Evolutionary conservation across 2,113 vertebrate genomes (phyloP), one percentile per base, ranked within the genome.

Genomic region (Cottus gobio): DNA sequence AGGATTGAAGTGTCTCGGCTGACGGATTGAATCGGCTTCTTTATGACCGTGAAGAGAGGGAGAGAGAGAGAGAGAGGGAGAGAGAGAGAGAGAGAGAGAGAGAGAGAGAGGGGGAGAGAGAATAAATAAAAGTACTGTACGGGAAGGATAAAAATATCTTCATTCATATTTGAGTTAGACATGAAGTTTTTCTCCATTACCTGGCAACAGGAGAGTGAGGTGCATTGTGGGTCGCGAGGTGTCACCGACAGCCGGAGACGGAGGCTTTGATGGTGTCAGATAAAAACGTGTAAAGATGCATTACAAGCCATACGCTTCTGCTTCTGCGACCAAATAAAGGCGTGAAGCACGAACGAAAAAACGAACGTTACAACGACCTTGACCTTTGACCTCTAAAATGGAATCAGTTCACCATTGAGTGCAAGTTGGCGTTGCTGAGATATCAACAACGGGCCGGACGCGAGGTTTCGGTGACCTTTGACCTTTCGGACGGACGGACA

Each of bases 121-220:
- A n/a, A n/a, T n/a, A n/a, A 20, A 39, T 20, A 2, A 9, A 65
- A 65, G 22, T 2, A 12, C 0, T 0, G 16, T 2, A 28, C 20
- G 24, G 13, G 20, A 13, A 64, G 37, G 18, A 61, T 48, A 39
- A 28, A 37, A 57, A n/a, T 22, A 68, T 20, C 65, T 34, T 36
- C 24, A n/a, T 78, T 73, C 58, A 54, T 31, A 36, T 50, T 13
- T 62, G 44, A 69, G 61, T 73, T 20, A 46, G 11, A 39, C 15
- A 7, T 64, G 24, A 56, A 20, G 11, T 66, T 37, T 57, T 11
- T 44, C 16, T n/a, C 7, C 4, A 50, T 84, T 74, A 72, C 81
- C 74, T 67, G 60, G 60, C 74, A 78, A 77, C 63, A 24, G 57
- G 50, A 26, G 50, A 18, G 34, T 72, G 26, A 31, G 11, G 12